Base-by-base conservation (phyloP, 2,888 invertebrate genomes). In the Pristionchus fissidentatus region DNA sequence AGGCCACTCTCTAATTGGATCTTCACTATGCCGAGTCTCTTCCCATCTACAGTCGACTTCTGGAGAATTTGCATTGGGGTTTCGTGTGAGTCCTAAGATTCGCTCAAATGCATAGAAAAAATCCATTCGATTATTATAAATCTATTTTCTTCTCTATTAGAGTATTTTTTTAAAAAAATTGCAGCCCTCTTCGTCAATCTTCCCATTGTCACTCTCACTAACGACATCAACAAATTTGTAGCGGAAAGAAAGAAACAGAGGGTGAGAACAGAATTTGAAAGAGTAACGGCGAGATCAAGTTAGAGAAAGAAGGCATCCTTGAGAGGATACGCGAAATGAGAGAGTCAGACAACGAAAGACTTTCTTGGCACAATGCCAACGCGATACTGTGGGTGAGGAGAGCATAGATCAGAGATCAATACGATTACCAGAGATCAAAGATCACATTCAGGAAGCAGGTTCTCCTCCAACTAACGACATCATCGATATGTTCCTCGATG, bases 401-500 rank as follows among this genome's bases (percentile, higher is more conserved):
- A 22, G 15, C 22, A 55, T 41, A n/a, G n/a, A 5, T 70, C n/a
- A 41, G 26, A 26, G 4, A n/a, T 19, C 43, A n/a, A n/a, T n/a
- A n/a, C n/a, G n/a, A n/a, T n/a, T n/a, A n/a, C n/a, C n/a, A n/a
- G n/a, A 8, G 13, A 43, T 43, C 38, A 22, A 70, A 19, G 19
- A 41, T 43, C 19, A 10, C 1, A 13, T 80, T 35, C 3, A 81
- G 81, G 66, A 81, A 29, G 3, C 60, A 22, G 81, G 81, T 7
- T 8, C 73, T 35, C 35, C 49, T 52, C 19, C 49, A 49, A 35
- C 73, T 49, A 32, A 43, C 52, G 91, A 91, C 82, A 91, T 91
- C 81, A 90, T 91, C 78, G 91, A 91, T 78, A 84, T 91, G 46
- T 90, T 91, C 84, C 85, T 91, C 35, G 87, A 91, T 29, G 86